Base-by-base conservation (phyloP, 2,113 vertebrate species). In the Rhea pennata region DNA sequence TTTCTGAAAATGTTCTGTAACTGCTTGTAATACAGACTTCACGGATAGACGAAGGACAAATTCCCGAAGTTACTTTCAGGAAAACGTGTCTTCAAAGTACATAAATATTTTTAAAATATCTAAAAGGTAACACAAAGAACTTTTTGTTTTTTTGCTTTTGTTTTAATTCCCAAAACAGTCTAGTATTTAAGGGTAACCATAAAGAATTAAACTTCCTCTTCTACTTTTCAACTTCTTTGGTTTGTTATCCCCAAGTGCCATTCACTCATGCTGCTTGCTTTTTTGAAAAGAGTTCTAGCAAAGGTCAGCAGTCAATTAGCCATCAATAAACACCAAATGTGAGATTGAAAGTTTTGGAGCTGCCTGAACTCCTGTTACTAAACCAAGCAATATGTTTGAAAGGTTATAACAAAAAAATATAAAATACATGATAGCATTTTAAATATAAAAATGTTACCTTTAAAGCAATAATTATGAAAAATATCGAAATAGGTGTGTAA, bases 291-390 rank as follows among this genome's bases (percentile, higher is more conserved):
- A 84, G 78, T 74, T 91, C 88, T 54, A 77, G 81, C 75, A 91
- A 94, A 97, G 91, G 94, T 95, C 94, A 95, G 90, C 29, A 78
- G 85, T 84, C 91, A 96, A 93, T 94, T 61, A 93, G 50, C 65
- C 81, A 88, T 92, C 90, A 90, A 70, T 94, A 93, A 85, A 90
- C 4, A 92, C 66, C 39, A 69, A 91, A 83, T 12, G 10, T 1
- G 19, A 72, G 87, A 90, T 80, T 33, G 69, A 96, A 89, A 88
- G 88, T 50, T 79, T 36, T 0, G 0, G 50, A 51, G n/a, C 53
- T 87, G 62, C 88, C 81, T 81, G 54, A 91, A 31, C 31, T 91
- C 31, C 89, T 40, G 61, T 77, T 61, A 80, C 78, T 53, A 95
- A 92, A 74, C 44, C 46, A 88, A 91, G 59, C 33, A 86, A 66